Conservation (phyloP, 2,888 invertebrate genomes). For the Caenorhabditis sp. region DNA sequence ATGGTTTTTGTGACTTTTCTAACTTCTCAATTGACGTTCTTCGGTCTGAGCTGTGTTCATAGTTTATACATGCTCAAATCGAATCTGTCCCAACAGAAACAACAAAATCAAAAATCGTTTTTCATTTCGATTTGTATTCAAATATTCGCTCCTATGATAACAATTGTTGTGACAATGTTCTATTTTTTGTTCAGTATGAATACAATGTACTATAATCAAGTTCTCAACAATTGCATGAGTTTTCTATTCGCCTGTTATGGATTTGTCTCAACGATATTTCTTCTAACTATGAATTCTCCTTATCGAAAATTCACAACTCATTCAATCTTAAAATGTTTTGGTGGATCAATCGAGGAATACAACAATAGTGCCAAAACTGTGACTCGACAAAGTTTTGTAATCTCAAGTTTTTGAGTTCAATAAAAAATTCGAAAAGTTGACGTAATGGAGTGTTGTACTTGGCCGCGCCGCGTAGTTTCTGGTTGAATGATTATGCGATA, state of each 20-base stretch:
- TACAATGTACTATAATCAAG: not conserved
- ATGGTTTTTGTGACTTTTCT: not conserved
- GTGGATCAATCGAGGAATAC: too few relatives aligned
- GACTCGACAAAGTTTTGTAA: too few relatives aligned
- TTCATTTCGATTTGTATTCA: not conserved
- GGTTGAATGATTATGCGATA: too few relatives aligned
- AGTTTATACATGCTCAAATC: not conserved
- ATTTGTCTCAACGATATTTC: not conserved
- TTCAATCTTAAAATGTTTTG: too few relatives aligned
- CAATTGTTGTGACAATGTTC: not conserved
- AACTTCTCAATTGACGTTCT: not conserved
- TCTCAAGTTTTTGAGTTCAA: too few relatives aligned
- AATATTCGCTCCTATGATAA: not conserved
- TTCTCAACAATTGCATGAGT: not conserved
- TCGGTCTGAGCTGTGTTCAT: not conserved
- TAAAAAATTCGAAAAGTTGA: too few relatives aligned
- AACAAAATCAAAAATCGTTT: not conserved
- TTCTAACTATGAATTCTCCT: not conserved
- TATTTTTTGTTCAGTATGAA: not conserved
- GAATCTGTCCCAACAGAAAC: not conserved
- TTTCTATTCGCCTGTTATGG: not conserved
- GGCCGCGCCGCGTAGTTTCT: too few relatives aligned
- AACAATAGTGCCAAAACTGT: too few relatives aligned
- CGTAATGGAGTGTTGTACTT: too few relatives aligned
- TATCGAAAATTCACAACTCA: not conserved